phyloP scores from a whole-genome alignment of 1,140 invertebrate genomes.

The Andrena cerasifolii region DNA sequence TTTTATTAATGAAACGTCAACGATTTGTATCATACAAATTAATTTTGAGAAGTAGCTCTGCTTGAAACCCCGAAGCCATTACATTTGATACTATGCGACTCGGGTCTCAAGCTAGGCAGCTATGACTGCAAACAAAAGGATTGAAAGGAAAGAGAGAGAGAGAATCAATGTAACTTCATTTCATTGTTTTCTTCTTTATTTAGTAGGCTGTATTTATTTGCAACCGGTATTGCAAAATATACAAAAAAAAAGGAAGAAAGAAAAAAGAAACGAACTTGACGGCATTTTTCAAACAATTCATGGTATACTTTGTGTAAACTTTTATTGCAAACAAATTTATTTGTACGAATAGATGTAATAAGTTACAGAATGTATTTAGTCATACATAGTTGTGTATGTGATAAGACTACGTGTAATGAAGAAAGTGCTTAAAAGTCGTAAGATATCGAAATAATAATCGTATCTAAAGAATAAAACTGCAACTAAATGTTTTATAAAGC shows the following conservation, averaged over 20 bases:
- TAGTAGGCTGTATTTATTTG: conserved; percentile 70
- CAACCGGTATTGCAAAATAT: conserved; percentile 58
- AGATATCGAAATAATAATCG: conserved; percentile 47
- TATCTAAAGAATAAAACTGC: conserved; percentile 46
- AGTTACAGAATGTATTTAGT: conserved; percentile 52
- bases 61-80: conserved; percentile 65
- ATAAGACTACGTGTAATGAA: conserved; percentile 47
- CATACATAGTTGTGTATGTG: conserved; percentile 51
- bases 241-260: too few species aligned
- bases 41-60: conserved; percentile 31
- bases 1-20: conserved; percentile 37
- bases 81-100: conserved; percentile 68
- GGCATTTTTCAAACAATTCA: conserved; percentile 32
- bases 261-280: not conserved
- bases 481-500: conserved; percentile 49
- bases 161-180: conserved; percentile 48
- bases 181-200: conserved; percentile 58
- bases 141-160: conserved; percentile 3
- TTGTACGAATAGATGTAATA: conserved; percentile 48
- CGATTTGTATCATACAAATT: conserved; percentile 42
- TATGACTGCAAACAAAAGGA: conserved; percentile 44
- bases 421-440: conserved; percentile 52
- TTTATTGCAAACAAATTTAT: conserved; percentile 40
- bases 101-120: conserved; percentile 49
- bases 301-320: conserved; percentile 38